Evolutionary conservation across 1,140 invertebrate species (phyloP).

Genomic region (Planococcus citri): DNA sequence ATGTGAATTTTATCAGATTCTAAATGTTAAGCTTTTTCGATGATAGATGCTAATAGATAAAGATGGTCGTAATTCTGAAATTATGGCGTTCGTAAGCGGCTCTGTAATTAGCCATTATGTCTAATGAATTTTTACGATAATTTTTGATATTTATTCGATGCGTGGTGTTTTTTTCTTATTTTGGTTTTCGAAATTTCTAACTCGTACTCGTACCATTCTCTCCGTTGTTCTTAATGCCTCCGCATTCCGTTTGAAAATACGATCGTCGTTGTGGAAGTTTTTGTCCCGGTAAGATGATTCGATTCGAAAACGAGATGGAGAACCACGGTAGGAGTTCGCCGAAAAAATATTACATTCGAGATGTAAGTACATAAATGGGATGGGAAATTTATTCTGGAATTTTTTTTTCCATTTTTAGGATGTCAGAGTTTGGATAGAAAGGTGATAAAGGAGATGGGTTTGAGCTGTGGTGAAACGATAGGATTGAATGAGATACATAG

Average conservation of each 20-base stretch:
- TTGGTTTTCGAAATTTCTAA: background rate
- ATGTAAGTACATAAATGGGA: too few species aligned
- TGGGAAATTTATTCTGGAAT: too few species aligned
- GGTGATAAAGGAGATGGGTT: too few species aligned
- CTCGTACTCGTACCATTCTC: background rate
- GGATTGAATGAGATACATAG: too few species aligned
- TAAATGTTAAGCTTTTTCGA: background rate
- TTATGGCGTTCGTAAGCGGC: background rate
- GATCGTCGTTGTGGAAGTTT: too few species aligned
- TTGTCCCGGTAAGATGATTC: too few species aligned
- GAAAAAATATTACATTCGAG: too few species aligned
- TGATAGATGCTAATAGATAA: conserved; percentile 15
- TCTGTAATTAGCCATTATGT: conserved; percentile 11
- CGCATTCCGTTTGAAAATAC: conserved; percentile 1
- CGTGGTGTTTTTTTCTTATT: background rate
- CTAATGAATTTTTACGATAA: conserved; percentile 19
- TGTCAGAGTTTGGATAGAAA: too few species aligned
- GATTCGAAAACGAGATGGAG: too few species aligned
- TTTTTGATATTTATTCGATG: conserved; percentile 12
- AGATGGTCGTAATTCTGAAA: background rate
- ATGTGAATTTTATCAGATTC: conserved; percentile 3
- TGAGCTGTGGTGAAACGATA: too few species aligned
- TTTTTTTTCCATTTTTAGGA: too few species aligned
- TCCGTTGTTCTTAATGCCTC: background rate
- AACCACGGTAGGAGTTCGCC: too few species aligned